Conservation (phyloP, 92 coral and sea anemone species). For the Heteractis magnifica region DNA sequence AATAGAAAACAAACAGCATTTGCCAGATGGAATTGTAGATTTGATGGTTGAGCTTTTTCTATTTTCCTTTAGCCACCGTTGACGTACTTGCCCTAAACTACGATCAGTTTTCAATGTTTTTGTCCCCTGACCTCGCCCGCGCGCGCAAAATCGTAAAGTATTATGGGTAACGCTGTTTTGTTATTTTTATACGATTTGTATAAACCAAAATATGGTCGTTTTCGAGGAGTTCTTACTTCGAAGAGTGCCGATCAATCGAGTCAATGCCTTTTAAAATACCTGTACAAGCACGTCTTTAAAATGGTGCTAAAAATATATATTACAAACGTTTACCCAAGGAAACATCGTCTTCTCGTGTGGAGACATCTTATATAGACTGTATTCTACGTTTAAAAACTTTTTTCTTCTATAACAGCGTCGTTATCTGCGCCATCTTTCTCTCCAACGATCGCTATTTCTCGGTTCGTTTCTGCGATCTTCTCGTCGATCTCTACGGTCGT, state of each 20-base stretch:
- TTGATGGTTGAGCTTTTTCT: too few relatives aligned
- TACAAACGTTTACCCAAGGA: conserved; percentile 10
- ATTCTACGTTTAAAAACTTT: neutral
- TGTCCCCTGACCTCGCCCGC: too few relatives aligned
- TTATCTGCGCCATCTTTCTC: conserved; percentile 54
- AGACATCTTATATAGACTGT: neutral
- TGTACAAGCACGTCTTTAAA: neutral
- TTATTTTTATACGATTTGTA: neutral
- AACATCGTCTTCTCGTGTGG: neutral
- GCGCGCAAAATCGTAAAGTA: too few relatives aligned
- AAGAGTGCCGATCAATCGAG: neutral
- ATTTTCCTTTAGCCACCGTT: too few relatives aligned
- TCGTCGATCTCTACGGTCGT: conserved; percentile 38
- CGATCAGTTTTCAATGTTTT: too few relatives aligned
- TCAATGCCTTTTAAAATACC: neutral
- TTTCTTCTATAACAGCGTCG: neutral
- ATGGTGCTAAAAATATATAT: neutral
- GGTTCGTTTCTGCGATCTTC: conserved; percentile 46
- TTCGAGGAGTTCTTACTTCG: neutral
- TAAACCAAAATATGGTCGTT: neutral
- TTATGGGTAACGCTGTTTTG: neutral
- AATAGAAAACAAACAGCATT: too few relatives aligned
- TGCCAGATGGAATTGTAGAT: too few relatives aligned
- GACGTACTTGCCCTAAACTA: too few relatives aligned
- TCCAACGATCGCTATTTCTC: conserved; percentile 53